Percentiles rank a stretch among this genome's conserved stretches.
phyloP scores from a whole-genome alignment of 2,888 invertebrate species.

The Xylophagus ater region DNA sequence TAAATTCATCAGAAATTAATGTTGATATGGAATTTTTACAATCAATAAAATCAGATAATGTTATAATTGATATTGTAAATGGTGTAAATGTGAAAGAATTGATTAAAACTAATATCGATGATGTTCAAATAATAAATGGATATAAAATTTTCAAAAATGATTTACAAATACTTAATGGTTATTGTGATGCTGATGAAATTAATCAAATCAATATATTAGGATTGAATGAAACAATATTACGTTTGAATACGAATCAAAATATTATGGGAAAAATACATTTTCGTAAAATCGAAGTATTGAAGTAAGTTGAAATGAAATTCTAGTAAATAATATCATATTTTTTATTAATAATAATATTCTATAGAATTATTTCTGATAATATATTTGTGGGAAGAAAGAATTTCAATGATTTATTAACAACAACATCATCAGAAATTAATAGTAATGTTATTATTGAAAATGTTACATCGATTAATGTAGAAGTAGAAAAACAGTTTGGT shows the following conservation, averaged over 20 bases:
- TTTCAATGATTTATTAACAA: conserved; percentile 12
- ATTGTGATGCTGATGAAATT: conserved; percentile 34
- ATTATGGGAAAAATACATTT: conserved; percentile 38
- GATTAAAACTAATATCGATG: conserved; percentile 34
- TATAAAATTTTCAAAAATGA: conserved; percentile 39
- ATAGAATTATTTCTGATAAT: neutral
- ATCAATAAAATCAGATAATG: conserved; percentile 22
- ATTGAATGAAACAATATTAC: conserved; percentile 37
- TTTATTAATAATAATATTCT: too few relatives aligned
- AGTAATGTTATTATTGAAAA: conserved; percentile 16
- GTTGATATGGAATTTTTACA: conserved; percentile 21
- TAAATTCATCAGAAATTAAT: conserved; percentile 22
- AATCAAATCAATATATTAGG: conserved; percentile 40
- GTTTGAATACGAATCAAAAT: conserved; percentile 38
- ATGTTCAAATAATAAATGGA: conserved; percentile 40
- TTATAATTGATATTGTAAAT: conserved; percentile 34
- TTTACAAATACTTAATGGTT: conserved; percentile 37
- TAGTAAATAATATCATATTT: too few relatives aligned
- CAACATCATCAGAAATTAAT: conserved; percentile 9
- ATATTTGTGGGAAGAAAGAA: neutral
- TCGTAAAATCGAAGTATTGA: conserved; percentile 26
- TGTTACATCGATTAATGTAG: conserved; percentile 22
- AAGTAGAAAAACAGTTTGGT: conserved; percentile 25
- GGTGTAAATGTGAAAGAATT: conserved; percentile 31
- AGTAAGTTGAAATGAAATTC: conserved; percentile 21